Base-by-base conservation (phyloP, 2,797 vertebrate genomes). In the Sparus aurata region DNA sequence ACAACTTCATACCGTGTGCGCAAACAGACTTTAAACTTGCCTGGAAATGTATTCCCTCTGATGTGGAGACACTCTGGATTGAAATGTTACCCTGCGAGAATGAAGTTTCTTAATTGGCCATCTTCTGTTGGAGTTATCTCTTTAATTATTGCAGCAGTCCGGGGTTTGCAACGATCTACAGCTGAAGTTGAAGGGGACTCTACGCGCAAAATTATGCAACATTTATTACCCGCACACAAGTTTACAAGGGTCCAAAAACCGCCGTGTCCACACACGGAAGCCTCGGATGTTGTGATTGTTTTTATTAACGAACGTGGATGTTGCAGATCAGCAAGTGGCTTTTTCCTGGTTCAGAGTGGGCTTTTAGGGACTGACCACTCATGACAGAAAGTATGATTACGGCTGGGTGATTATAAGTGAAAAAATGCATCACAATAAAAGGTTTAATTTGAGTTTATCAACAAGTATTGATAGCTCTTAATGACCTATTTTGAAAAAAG, bases 91-190 rank as follows among this genome's bases (percentile, higher is more conserved):
- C 49, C 65, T 61, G 74, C 38, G 67, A 80, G 85, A 77, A 82
- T 53, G n/a, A 72, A 86, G 64, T 82, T 80, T 60, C 52, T 80
- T 82, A 86, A 87, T 86, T 86, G 75, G 75, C 49, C 27, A 27
- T 71, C 52, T 79, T 85, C 79, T 60, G 23, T 53, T 43, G 70
- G 84, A 84, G 49, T 66, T 30, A 43, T 75, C 30, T 60, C 58
- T 80, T 82, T 82, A 82, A 83, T 88, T 78, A 86, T 86, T 78
- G 38, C 68, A n/a, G 52, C 22, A 76, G 82, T 65, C 53, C 58
- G 9, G 9, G 47, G 75, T 83, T 71, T 83, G 47, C 62, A 52
- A 10, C 2, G 0, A 47, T 75, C 46, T 59, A 78, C 47, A 41
- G 53, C 23, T 75, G 59, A 73, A 62, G 62, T 34, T 70, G 16